Percentiles rank a stretch among this genome's conserved stretches.
Conservation (phyloP, 2,797 vertebrate genomes). For the Dermochelys coriacea region DNA sequence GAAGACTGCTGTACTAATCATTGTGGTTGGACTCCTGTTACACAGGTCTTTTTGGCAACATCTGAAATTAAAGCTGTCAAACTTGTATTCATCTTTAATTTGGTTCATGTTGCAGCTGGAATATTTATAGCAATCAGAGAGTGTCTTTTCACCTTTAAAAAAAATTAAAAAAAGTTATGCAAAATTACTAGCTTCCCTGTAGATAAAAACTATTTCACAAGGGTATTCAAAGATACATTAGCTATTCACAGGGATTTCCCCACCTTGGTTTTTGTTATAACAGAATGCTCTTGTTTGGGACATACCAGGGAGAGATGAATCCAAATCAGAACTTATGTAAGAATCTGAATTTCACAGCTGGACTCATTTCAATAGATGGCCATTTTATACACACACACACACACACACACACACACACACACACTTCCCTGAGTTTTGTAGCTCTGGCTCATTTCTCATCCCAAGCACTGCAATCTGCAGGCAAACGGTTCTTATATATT, state of each 20-base stretch:
- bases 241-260: background rate
- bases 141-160: background rate
- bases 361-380: background rate
- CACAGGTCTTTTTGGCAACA: background rate
- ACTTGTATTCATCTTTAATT: background rate
- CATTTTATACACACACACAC: background rate
- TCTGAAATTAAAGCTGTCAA: background rate
- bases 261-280: background rate
- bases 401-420: background rate
- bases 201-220: background rate
- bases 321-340: background rate
- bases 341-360: background rate
- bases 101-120: background rate
- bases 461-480: background rate
- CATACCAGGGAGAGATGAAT: background rate
- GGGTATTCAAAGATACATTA: background rate
- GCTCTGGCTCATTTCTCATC: background rate
- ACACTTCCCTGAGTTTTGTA: background rate
- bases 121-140: background rate
- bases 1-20: background rate
- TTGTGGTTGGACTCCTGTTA: background rate
- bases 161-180: background rate
- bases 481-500: background rate
- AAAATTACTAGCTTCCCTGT: background rate
- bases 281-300: background rate